Base-by-base conservation (phyloP, 2,888 invertebrate species). In the Dynastes tityus region DNA sequence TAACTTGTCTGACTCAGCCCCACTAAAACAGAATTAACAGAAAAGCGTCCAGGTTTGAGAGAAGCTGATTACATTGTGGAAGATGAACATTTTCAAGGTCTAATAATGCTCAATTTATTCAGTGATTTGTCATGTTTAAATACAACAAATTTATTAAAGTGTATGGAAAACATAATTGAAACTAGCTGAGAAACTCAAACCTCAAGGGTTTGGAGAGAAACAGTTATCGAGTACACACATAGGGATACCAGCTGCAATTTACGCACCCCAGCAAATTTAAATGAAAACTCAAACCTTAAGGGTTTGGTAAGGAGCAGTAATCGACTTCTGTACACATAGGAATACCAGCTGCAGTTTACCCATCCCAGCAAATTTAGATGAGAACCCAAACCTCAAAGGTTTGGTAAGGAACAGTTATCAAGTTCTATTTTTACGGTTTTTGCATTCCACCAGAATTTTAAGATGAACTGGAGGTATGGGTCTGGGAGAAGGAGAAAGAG, bases 401-500 rank as follows among this genome's bases (percentile, higher is more conserved):
- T 22, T 22, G 91, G 92, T 91, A 87, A 85, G 82, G 82, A 9
- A 45, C 61, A 2, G 61, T 22, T 22, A 22, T 22, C 22, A 22
- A 22, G 22, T 22, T 22, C 22, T 40, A 9, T 76, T 82, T 83
- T 76, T 85, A 93, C 91, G 99, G 99, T 16, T 99, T 99, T 89
- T 98, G 98, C 86, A 92, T 96, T 68, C 98, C 98, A 0, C 93
- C 95, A 2, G 98, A 97, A 85, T 89, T 95, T 84, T 94, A 93
- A 84, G 95, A 95, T 53, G 93, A 94, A 81, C 92, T 0, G 92
- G 94, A 80, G 97, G 97, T 5, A 95, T 96, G 86, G 98, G 98
- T 0, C 90, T 98, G 3, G 97, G 97, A 0, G 98, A 98, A 80
- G 98, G 98, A 0, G 94, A 95, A 89, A 98, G 98, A 0, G 94